phyloP scores from a whole-genome alignment of 2,888 invertebrate genomes.

The Adineta ricciae region DNA sequence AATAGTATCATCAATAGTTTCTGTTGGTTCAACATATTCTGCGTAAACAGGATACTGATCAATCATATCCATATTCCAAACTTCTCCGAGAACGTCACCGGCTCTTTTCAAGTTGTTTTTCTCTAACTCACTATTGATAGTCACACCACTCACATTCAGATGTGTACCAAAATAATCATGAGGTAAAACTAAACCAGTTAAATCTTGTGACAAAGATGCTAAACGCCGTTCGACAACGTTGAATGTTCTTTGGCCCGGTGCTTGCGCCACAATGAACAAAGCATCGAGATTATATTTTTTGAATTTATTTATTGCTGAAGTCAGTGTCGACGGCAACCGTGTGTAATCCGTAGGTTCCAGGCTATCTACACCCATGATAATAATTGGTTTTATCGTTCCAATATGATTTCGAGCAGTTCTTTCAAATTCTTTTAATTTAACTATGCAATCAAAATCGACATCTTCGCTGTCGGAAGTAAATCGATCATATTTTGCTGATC shows the following conservation, averaged over 20 bases:
- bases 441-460: background rate
- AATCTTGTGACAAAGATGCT: background rate
- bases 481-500: conserved; percentile 7
- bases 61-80: background rate
- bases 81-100: background rate
- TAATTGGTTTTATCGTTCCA: background rate
- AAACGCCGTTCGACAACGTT: background rate
- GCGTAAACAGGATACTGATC: background rate
- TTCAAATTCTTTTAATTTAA: conserved; percentile 21
- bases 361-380: background rate
- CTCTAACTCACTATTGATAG: background rate
- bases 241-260: background rate
- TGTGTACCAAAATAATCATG: conserved; percentile 16
- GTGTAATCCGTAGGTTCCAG: background rate
- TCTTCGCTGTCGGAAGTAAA: background rate
- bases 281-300: conserved; percentile 8
- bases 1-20: background rate
- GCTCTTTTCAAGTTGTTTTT: background rate
- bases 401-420: background rate
- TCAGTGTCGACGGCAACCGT: background rate
- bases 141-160: background rate
- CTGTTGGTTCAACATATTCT: background rate
- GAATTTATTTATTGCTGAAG: background rate
- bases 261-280: background rate
- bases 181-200: conserved; percentile 17